Conservation (phyloP, 1,140 invertebrate genomes). For the Epicauta chinensis region DNA sequence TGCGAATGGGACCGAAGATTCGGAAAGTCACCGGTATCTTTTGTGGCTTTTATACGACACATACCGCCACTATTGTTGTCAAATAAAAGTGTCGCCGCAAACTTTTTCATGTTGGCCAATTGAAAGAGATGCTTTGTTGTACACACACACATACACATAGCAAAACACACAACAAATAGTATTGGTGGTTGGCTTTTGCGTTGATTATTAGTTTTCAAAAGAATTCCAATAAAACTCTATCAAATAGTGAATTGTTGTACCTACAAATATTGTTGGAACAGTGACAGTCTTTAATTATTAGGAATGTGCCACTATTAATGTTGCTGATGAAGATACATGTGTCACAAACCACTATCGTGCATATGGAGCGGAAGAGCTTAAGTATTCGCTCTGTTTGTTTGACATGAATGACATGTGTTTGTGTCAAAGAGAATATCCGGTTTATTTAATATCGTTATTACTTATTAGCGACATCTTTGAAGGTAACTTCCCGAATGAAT, state of each 20-base stretch:
- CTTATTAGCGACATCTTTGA: slow-evolving; percentile 5
- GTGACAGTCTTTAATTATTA: slow-evolving; percentile 9
- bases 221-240: too few relatives aligned
- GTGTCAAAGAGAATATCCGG: slow-evolving; percentile 16
- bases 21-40: slow-evolving; percentile 12
- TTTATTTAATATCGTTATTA: slow-evolving; percentile 13
- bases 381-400: slow-evolving; percentile 17
- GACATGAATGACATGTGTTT: slow-evolving; percentile 20
- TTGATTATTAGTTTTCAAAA: too few relatives aligned
- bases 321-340: slow-evolving; percentile 3
- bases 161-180: too few relatives aligned
- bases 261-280: too few relatives aligned
- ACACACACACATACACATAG: too few relatives aligned
- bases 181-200: too few relatives aligned
- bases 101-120: too few relatives aligned
- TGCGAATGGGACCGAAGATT: neutral
- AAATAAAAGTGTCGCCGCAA: slow-evolving; percentile 4
- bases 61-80: slow-evolving; percentile 7
- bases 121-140: too few relatives aligned
- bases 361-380: slow-evolving; percentile 16
- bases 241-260: too few relatives aligned
- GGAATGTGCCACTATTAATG: slow-evolving; percentile 1
- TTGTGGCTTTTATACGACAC: slow-evolving; percentile 5
- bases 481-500: slow-evolving; percentile 9
- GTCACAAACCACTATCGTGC: slow-evolving; percentile 9